These are phyloP conservation scores for Portunus trituberculatus DNA, from an alignment of 1,140 invertebrate genomes.

Conservation along the genomic window DNA sequence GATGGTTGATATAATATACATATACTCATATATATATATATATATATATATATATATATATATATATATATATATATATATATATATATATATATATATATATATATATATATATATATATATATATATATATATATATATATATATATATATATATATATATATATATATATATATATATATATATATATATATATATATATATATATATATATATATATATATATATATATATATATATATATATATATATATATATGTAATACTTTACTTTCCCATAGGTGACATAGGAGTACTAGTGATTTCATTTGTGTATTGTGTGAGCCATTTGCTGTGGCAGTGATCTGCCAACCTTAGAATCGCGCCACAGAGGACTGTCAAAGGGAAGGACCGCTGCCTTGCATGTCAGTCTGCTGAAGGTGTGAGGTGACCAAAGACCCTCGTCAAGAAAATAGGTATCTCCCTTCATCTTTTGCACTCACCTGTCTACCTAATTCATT, in stretches of 20 bases:
- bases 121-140: too few species aligned
- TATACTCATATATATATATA: too few species aligned
- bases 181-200: too few species aligned
- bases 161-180: too few species aligned
- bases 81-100: too few species aligned
- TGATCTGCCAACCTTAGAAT: neutral
- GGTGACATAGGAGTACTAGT: neutral
- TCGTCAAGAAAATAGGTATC: neutral
- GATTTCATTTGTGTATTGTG: constrained; percentile 1
- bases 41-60: too few species aligned
- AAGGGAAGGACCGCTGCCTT: neutral
- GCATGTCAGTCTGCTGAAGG: neutral
- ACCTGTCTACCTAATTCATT: neutral
- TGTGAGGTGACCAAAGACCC: neutral
- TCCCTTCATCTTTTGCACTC: neutral
- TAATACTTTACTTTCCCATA: neutral
- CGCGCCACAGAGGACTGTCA: neutral
- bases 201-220: too few species aligned
- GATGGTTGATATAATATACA: neutral
- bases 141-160: too few species aligned
- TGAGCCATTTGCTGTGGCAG: neutral
- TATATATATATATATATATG: too few species aligned
- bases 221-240: too few species aligned
- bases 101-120: too few species aligned
- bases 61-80: too few species aligned